Percentiles rank a stretch among this genome's conserved stretches.
These are phyloP conservation scores for Danio kyathit DNA, from an alignment of 2,797 vertebrate species.

Conservation along the genomic window DNA sequence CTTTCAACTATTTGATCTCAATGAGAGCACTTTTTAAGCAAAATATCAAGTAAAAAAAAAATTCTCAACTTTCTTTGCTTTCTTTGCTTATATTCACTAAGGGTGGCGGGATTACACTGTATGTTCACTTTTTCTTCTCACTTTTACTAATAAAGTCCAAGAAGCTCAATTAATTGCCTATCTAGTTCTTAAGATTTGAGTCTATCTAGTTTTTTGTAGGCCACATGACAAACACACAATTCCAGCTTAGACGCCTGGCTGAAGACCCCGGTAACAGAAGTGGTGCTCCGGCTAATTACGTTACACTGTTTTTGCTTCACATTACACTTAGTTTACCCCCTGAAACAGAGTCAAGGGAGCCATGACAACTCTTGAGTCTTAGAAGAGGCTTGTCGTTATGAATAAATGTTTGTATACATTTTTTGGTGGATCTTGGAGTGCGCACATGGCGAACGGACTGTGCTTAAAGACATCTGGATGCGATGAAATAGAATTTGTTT, in stretches of 20 bases:
- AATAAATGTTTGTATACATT: conserved; percentile 85
- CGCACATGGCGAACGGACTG: conserved; percentile 75
- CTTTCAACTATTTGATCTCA: too few relatives aligned
- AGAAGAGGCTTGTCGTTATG: conserved; percentile 82
- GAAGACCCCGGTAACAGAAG: conserved; percentile 50
- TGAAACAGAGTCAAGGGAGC: conserved; percentile 50
- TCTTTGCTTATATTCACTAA: too few relatives aligned
- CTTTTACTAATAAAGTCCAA: conserved; percentile 1
- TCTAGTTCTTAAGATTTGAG: conserved; percentile 13
- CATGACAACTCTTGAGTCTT: conserved; percentile 72
- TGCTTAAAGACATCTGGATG: conserved; percentile 87
- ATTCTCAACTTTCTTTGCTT: too few relatives aligned
- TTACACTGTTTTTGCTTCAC: conserved; percentile 66
- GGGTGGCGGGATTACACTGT: not conserved
- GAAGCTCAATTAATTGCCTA: not conserved
- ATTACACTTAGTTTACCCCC: conserved; percentile 57
- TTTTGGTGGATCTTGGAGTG: conserved; percentile 76
- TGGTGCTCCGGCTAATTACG: conserved; percentile 54
- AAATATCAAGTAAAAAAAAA: too few relatives aligned
- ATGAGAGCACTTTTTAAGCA: too few relatives aligned
- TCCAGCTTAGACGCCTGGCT: conserved; percentile 30
- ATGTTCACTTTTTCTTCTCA: conserved; percentile 42
- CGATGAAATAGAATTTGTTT: conserved; percentile 85
- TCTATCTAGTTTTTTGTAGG: conserved; percentile 28
- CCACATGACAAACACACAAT: conserved; percentile 42